Evolutionary conservation across 2,113 vertebrate species (phyloP).

Genomic region (Atlantisia rogersi): DNA sequence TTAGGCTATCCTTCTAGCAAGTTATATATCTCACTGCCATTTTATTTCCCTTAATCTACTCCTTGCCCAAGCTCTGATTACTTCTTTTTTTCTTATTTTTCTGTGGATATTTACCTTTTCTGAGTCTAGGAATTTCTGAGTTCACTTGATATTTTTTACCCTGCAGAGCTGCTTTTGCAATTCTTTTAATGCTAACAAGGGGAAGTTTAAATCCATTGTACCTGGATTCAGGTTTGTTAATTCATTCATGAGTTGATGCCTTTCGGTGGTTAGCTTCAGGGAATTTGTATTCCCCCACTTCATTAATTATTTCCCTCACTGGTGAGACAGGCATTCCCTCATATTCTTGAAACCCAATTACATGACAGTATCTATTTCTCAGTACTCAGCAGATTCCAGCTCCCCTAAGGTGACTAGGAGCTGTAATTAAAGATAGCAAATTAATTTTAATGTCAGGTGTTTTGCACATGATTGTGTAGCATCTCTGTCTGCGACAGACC

Average conservation of each 20-base stretch:
- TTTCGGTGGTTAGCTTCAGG: conserved; percentile 40
- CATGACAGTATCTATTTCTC: not conserved
- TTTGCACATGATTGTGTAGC: not conserved
- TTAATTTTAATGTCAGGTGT: not conserved
- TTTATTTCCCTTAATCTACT: not conserved
- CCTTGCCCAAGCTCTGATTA: not conserved
- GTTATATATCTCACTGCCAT: not conserved
- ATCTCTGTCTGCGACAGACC: not conserved
- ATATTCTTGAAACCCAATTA: conserved; percentile 50
- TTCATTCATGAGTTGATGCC: conserved; percentile 36
- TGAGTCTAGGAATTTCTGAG: not conserved
- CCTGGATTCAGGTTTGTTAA: conserved; percentile 28
- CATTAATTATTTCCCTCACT: conserved; percentile 59
- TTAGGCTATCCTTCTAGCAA: not conserved
- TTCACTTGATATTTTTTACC: conserved; percentile 4
- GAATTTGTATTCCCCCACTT: conserved; percentile 36
- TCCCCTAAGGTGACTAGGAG: conserved; percentile 30
- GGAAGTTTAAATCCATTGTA: conserved; percentile 35
- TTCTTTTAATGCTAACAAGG: conserved; percentile 33
- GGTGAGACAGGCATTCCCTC: not conserved
- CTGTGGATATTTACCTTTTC: not conserved
- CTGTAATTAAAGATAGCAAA: conserved; percentile 14
- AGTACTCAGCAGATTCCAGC: conserved; percentile 45
- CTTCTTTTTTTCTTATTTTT: not conserved
- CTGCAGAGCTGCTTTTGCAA: not conserved